Percentiles rank a stretch among this genome's conserved stretches.
Conservation (phyloP, 2,113 vertebrate species). For the Sorex araneus region DNA sequence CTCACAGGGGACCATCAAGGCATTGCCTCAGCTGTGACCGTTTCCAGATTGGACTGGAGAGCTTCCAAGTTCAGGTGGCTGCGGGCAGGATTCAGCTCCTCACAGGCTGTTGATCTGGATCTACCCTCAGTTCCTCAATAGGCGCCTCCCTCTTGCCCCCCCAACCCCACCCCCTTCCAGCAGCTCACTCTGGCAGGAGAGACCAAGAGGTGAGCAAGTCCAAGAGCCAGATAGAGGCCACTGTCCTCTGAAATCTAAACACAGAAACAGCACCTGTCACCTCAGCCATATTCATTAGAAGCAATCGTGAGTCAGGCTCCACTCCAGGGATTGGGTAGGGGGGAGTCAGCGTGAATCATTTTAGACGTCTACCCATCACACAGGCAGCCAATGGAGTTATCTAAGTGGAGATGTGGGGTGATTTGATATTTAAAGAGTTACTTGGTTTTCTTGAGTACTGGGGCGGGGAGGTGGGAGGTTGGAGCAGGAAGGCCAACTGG, state of each 20-base stretch:
- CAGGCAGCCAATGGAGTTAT: not conserved
- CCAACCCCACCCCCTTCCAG: not conserved
- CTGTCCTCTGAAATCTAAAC: not conserved
- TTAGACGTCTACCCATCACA: not conserved
- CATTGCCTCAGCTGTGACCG: not conserved
- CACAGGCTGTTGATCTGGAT: accelerated
- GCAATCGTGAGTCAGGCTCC: not conserved
- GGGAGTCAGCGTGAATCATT: not conserved
- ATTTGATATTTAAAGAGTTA: not conserved
- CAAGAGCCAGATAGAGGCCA: not conserved
- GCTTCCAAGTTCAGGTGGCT: not conserved
- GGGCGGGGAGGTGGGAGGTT: not conserved
- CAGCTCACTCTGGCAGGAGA: not conserved
- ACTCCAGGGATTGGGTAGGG: not conserved
- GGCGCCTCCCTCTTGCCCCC: no score
- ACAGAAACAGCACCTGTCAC: not conserved
- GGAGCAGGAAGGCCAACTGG: not conserved
- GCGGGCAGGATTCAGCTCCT: not conserved
- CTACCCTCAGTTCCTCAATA: not conserved
- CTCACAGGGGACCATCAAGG: no score
- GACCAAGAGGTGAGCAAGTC: not conserved
- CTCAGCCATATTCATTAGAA: not conserved
- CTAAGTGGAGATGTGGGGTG: not conserved
- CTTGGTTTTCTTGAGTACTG: not conserved
- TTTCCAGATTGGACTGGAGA: not conserved